Conservation (phyloP, 1,140 invertebrate species). For the Mylabris phalerata region DNA sequence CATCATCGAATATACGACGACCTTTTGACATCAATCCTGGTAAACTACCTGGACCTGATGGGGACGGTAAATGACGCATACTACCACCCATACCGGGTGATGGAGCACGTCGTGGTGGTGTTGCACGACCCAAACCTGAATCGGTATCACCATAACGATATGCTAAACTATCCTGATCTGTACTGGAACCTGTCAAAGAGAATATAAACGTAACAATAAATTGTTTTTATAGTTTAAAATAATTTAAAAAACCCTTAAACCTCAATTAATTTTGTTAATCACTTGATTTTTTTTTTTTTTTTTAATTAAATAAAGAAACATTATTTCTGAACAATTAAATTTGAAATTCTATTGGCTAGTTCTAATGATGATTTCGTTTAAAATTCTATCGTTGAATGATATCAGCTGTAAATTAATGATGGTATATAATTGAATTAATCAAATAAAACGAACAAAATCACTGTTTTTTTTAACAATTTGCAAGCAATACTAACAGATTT, state of each 20-base stretch:
- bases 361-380: no score
- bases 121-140: constrained; percentile 71
- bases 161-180: constrained; percentile 47
- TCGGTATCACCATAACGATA: constrained; percentile 61
- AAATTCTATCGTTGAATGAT: no score
- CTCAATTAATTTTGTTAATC: neutral
- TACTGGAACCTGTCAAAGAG: constrained; percentile 43
- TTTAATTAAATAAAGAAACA: neutral
- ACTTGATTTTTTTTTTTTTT: neutral
- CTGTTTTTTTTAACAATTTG: no score
- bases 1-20: constrained; percentile 67
- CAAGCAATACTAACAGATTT: no score
- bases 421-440: no score
- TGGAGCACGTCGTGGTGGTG: constrained; percentile 70
- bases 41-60: constrained; percentile 73
- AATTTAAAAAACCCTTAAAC: neutral
- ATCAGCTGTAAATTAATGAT: no score
- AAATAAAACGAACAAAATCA: no score
- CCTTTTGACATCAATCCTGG: constrained; percentile 74
- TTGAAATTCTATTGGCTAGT: no score
- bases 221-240: neutral
- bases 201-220: neutral
- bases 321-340: neutral
- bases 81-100: constrained; percentile 60
- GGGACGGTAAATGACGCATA: constrained; percentile 61